phyloP scores from a whole-genome alignment of 1,140 invertebrate species.

The Stegodyphus mimosarum region DNA sequence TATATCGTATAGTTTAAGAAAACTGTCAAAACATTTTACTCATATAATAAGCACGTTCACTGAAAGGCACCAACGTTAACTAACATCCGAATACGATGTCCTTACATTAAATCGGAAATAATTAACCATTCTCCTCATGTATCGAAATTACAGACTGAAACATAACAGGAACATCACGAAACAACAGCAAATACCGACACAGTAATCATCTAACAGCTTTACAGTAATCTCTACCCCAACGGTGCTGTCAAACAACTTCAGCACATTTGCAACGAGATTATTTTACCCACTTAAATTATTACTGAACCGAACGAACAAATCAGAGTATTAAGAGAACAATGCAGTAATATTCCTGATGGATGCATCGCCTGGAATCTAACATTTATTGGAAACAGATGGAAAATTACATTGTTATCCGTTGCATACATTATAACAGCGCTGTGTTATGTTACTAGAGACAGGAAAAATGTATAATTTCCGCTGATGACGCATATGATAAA shows the following conservation, averaged over 20 bases:
- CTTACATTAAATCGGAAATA: not conserved
- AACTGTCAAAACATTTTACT: too few relatives aligned
- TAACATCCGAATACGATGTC: not conserved
- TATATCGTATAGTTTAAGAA: too few relatives aligned
- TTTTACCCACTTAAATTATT: not conserved
- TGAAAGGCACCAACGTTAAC: not conserved
- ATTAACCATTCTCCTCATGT: not conserved
- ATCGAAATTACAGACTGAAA: not conserved
- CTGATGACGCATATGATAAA: too few relatives aligned
- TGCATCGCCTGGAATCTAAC: not conserved
- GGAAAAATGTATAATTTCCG: too few relatives aligned
- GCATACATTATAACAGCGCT: too few relatives aligned
- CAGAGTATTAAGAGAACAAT: too few relatives aligned
- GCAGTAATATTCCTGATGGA: not conserved
- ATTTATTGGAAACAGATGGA: conserved; percentile 13
- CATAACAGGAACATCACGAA: not conserved
- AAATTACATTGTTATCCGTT: not conserved
- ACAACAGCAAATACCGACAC: too few relatives aligned
- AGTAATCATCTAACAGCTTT: not conserved
- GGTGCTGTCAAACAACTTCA: not conserved
- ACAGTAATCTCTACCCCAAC: not conserved
- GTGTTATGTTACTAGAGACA: not conserved
- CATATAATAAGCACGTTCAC: too few relatives aligned
- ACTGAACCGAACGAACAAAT: not conserved
- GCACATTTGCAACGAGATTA: not conserved